Evolutionary conservation across 2,888 invertebrate genomes (phyloP).

Genomic region (Caenorhabditis afra): DNA sequence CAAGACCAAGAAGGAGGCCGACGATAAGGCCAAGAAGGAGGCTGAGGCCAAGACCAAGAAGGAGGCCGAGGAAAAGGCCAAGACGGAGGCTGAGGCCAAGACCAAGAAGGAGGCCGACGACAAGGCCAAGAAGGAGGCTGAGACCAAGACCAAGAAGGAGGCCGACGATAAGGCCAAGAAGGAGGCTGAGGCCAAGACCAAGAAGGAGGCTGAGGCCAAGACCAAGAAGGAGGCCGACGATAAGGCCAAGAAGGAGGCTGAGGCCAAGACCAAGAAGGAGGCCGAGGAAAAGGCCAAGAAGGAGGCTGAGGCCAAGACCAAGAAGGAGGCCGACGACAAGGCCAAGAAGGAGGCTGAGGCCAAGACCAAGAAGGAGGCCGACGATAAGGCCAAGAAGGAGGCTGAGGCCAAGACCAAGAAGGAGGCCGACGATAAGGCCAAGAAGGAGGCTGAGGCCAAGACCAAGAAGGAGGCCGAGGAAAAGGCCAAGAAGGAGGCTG

Average conservation of each 20-base stretch:
- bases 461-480: constrained; percentile 42
- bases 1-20: constrained; percentile 30
- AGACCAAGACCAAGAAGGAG: too few species aligned
- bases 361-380: too few species aligned
- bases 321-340: too few species aligned
- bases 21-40: not conserved
- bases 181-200: constrained; percentile 27
- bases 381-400: too few species aligned
- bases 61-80: constrained; percentile 35
- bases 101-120: constrained; percentile 54
- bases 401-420: too few species aligned
- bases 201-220: constrained; percentile 27
- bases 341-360: too few species aligned
- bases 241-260: constrained; percentile 10
- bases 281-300: constrained; percentile 25
- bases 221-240: constrained; percentile 31
- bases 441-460: too few species aligned
- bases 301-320: constrained; percentile 3
- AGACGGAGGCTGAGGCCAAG: constrained; percentile 42
- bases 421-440: too few species aligned
- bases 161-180: constrained; percentile 7
- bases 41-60: constrained; percentile 33
- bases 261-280: constrained; percentile 38
- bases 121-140: constrained; percentile 30
- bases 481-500: constrained; percentile 40